Evolutionary conservation across 2,797 vertebrate genomes (phyloP).

Genomic region (Scarus forsteni): DNA sequence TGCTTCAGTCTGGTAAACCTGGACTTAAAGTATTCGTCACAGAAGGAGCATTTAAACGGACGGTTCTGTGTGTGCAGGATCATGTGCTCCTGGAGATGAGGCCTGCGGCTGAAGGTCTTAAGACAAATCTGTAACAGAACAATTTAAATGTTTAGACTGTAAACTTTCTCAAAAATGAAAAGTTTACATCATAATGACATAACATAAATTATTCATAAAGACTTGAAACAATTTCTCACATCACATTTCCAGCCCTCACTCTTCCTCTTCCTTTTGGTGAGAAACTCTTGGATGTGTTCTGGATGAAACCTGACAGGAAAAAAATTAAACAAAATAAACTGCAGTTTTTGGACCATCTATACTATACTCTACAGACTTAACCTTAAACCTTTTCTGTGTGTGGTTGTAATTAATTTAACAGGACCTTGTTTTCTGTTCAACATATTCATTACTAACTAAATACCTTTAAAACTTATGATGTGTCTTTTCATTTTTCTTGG

Average conservation of each 20-base stretch:
- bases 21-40: conserved; percentile 97
- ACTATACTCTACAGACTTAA: neutral
- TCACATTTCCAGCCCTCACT: conserved; percentile 98
- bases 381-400: too few species aligned
- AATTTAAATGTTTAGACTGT: neutral
- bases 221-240: conserved; percentile 81
- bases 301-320: conserved; percentile 91
- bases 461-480: neutral
- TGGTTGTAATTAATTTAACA: too few species aligned
- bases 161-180: neutral
- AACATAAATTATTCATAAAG: neutral
- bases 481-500: neutral
- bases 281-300: conserved; percentile 94
- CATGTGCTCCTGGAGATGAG: conserved; percentile 98
- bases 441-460: neutral
- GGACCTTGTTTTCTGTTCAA: too few species aligned
- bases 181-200: too few species aligned
- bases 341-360: neutral
- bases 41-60: conserved; percentile 97
- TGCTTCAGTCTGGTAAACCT: conserved; percentile 96
- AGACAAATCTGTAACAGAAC: conserved; percentile 89
- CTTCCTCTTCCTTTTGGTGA: conserved; percentile 92
- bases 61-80: conserved; percentile 97
- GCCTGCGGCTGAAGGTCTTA: conserved; percentile 95
- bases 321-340: neutral